Percentiles rank a stretch among this genome's conserved stretches.
These are phyloP conservation scores for Paralvinella palmiformis DNA, from an alignment of 1,140 invertebrate genomes.

Conservation along the genomic window DNA sequence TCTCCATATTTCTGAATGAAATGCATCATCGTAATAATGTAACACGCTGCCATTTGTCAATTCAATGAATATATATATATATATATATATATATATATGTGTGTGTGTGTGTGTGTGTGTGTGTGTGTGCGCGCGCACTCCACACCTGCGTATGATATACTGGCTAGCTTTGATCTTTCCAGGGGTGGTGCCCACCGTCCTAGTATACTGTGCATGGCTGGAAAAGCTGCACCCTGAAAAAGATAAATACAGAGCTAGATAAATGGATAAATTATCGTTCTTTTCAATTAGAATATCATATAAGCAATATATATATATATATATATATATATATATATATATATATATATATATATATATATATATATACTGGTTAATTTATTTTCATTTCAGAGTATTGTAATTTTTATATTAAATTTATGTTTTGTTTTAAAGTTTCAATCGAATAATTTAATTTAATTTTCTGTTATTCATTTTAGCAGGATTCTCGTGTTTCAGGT, in stretches of 20 bases:
- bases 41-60: background rate
- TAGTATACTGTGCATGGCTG: conserved; percentile 21
- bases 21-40: background rate
- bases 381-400: too few species aligned
- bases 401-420: too few species aligned
- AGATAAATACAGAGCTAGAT: too few species aligned
- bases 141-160: conserved; percentile 25
- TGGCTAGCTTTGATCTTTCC: conserved; percentile 24
- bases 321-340: too few species aligned
- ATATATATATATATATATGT: background rate
- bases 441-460: too few species aligned
- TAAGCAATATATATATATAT: too few species aligned
- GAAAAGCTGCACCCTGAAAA: conserved; percentile 24
- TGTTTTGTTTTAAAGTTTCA: too few species aligned
- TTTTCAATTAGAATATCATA: background rate
- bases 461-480: too few species aligned
- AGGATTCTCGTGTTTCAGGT: too few species aligned
- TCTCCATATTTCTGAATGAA: background rate
- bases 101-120: background rate
- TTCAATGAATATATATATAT: background rate
- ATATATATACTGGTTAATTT: too few species aligned
- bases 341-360: too few species aligned
- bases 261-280: background rate
- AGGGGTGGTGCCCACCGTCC: conserved; percentile 27
- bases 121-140: background rate